phyloP scores from a whole-genome alignment of 1,140 invertebrate genomes.

The Pseudomyrmex gracilis region DNA sequence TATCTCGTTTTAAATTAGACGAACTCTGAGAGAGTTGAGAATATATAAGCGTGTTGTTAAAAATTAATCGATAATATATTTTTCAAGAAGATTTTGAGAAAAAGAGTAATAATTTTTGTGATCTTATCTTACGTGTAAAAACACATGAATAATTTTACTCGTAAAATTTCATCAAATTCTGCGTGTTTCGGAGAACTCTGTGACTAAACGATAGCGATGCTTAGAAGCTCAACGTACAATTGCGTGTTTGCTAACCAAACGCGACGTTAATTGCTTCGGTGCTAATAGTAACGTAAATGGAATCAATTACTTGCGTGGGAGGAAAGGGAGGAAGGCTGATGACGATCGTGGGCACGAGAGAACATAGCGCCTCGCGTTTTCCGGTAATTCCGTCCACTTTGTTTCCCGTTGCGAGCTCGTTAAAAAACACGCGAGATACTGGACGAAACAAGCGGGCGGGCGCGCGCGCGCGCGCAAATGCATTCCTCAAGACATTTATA shows the following conservation, averaged over 20 bases:
- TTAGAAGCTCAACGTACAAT: conserved; percentile 11
- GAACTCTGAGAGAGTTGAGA: too few relatives aligned
- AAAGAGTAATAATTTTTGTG: neutral
- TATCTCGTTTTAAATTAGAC: too few relatives aligned
- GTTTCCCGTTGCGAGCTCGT: conserved; percentile 13
- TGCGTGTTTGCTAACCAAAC: conserved; percentile 69
- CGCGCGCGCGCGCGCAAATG: neutral
- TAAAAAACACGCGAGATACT: conserved; percentile 62
- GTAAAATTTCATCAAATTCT: conserved; percentile 18
- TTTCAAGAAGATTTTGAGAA: neutral
- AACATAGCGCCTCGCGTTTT: neutral
- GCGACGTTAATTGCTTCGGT: conserved; percentile 64
- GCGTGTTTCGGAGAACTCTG: neutral
- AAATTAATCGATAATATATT: neutral
- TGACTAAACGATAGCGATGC: conserved; percentile 26
- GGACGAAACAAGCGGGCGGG: conserved; percentile 45
- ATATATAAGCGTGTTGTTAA: too few relatives aligned
- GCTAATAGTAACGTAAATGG: conserved; percentile 64
- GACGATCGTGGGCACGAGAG: conserved; percentile 2
- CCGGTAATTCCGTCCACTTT: conserved; percentile 9
- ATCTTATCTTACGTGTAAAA: neutral
- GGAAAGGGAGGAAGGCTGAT: neutral
- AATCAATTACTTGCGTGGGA: conserved; percentile 43
- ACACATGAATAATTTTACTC: neutral
- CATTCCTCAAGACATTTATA: conserved; percentile 53